Evolutionary conservation across 2,888 invertebrate genomes (phyloP), one percentile per base, ranked within the genome.

Genomic region (Choreutis nemorana): DNA sequence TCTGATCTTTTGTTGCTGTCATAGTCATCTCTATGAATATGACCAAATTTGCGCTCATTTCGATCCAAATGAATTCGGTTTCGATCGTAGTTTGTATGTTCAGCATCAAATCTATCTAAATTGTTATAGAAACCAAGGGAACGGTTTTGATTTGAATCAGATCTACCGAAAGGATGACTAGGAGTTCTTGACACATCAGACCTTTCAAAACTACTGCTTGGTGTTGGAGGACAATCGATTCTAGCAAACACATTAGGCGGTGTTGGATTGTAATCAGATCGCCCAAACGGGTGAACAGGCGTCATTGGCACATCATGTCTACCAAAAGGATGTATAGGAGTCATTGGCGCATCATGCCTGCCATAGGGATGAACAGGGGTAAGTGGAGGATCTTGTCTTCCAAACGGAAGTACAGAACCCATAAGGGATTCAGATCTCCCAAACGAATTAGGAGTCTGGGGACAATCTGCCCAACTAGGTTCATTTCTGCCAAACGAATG

Each of bases 71-170:
- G 44, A 2, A 37, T 36, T 26, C 44, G 48, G 24, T 61, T 62
- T 33, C 44, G 53, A 23, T 62, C 62, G 29, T 58, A 52, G 10
- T 48, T 42, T 3, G 43, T 35, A 10, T 39, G 40, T 14, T 65
- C 62, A 32, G 49, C 50, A 2, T 70, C 66, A 13, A 46, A 36
- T 53, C 68, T 59, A 34, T 61, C 55, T 9, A 64, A 38, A n/a
- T n/a, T n/a, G n/a, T n/a, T n/a, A n/a, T n/a, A n/a, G n/a, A n/a
- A n/a, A 11, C 8, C 11, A 23, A 10, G 13, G 1, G 9, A 7
- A 8, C 13, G 16, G 11, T 28, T 42, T 22, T 35, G 39, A 7
- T 33, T 29, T 33, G 39, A 32, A 29, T 50, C 40, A 35, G 38
- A 33, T 30, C 49, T 35, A 18, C 45, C 42, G 34, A 44, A 54